A percentile compares a stretch with the other conserved stretches of the same genome.
phyloP scores from a whole-genome alignment of 2,888 invertebrate genomes.

The Meiosimyza platycephala region DNA sequence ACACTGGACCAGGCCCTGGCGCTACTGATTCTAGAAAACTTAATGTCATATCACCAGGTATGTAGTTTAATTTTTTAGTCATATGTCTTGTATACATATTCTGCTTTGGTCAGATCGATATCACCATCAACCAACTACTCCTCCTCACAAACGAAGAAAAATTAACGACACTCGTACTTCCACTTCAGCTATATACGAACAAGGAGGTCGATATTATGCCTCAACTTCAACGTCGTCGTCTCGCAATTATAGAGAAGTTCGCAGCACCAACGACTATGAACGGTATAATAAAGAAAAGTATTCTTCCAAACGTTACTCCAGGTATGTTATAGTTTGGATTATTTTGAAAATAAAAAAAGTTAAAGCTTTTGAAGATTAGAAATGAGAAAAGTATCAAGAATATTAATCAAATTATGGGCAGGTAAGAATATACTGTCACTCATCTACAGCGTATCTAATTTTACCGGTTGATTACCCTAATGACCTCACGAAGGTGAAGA shows the following conservation, averaged over 20 bases:
- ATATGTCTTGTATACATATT: no score
- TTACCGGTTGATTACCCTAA: no score
- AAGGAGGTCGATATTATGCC: slow-evolving; percentile 54
- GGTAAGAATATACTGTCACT: no score
- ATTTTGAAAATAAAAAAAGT: no score
- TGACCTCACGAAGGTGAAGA: no score
- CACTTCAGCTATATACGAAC: slow-evolving; percentile 51
- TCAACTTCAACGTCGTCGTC: slow-evolving; percentile 37
- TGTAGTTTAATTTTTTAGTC: slow-evolving; percentile 23
- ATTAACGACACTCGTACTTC: slow-evolving; percentile 53
- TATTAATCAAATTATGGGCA: no score
- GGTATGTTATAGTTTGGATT: slow-evolving; percentile 47
- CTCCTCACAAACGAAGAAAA: slow-evolving; percentile 66
- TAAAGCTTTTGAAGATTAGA: no score
- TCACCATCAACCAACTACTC: slow-evolving; percentile 62
- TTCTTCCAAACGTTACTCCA: slow-evolving; percentile 56
- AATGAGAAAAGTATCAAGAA: no score
- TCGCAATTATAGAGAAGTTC: slow-evolving; percentile 36
- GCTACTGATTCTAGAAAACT: slow-evolving; percentile 55
- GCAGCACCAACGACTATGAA: slow-evolving; percentile 54
- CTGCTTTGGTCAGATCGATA: slow-evolving; percentile 55
- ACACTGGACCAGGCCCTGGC: slow-evolving; percentile 47
- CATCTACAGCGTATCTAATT: no score
- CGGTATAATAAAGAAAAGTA: slow-evolving; percentile 62
- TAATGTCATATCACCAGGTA: slow-evolving; percentile 62